Conservation (phyloP, 2,113 vertebrate species). For the Hiodon tergisus region DNA sequence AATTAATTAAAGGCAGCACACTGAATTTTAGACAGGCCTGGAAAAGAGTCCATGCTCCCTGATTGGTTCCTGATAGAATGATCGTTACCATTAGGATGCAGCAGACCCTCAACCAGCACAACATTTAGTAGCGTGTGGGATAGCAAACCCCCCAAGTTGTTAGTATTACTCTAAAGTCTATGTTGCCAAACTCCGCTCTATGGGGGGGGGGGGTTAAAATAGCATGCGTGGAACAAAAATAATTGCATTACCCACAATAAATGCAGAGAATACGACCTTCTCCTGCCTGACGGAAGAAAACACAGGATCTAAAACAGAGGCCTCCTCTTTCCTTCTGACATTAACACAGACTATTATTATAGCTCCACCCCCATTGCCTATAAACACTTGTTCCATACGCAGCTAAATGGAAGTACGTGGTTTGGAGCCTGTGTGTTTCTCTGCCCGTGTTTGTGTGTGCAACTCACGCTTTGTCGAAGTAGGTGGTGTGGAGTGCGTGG, state of each 20-base stretch:
- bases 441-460: no score
- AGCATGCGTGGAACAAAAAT: conserved; percentile 48
- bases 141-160: conserved; percentile 51
- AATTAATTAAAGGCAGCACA: no score
- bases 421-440: no score
- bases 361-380: no score
- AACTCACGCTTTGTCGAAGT: conserved; percentile 93
- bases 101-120: conserved; percentile 5
- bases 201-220: conserved; percentile 30
- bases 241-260: conserved; percentile 74
- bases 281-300: conserved; percentile 67
- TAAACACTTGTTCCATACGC: no score
- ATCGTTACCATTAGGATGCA: not conserved
- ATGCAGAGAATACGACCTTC: conserved; percentile 71
- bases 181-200: conserved; percentile 40
- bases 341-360: no score
- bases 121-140: not conserved
- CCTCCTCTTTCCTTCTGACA: not conserved
- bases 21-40: no score
- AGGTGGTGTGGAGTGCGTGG: conserved; percentile 81
- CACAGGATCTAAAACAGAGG: conserved; percentile 35
- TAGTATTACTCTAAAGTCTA: conserved; percentile 34
- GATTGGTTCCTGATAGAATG: not conserved
- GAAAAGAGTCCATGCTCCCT: not conserved
- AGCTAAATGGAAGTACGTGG: no score